phyloP scores from a whole-genome alignment of 2,888 invertebrate species.

The Bruchidius siliquastri region DNA sequence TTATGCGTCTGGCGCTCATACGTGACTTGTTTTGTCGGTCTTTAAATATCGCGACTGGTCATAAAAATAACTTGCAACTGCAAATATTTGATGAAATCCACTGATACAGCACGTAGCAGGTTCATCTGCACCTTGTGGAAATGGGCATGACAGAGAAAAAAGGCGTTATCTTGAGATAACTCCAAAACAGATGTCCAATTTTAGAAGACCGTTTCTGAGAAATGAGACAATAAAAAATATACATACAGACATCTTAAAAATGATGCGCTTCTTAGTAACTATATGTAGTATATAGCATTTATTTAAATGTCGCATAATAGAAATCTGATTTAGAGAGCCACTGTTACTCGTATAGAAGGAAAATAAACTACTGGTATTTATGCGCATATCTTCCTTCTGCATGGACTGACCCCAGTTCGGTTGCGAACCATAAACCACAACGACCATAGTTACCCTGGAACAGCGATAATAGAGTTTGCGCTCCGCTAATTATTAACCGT shows the following conservation, averaged over 20 bases:
- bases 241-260: too few relatives aligned
- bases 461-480: background rate
- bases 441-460: background rate
- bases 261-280: too few relatives aligned
- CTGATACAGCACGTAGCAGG: background rate
- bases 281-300: too few relatives aligned
- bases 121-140: background rate
- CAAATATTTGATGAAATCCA: background rate
- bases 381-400: background rate
- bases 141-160: background rate
- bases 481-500: background rate
- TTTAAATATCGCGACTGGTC: background rate
- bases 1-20: background rate
- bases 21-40: background rate
- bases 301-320: too few relatives aligned
- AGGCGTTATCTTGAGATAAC: background rate
- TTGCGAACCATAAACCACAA: background rate
- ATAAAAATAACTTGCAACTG: background rate
- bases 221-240: background rate
- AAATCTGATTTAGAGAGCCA: too few relatives aligned
- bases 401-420: background rate
- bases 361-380: background rate
- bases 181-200: background rate
- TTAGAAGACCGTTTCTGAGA: background rate
- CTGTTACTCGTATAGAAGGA: too few relatives aligned